phyloP scores from a whole-genome alignment of 2,797 vertebrate genomes.

The Cynopterus sphinx region DNA sequence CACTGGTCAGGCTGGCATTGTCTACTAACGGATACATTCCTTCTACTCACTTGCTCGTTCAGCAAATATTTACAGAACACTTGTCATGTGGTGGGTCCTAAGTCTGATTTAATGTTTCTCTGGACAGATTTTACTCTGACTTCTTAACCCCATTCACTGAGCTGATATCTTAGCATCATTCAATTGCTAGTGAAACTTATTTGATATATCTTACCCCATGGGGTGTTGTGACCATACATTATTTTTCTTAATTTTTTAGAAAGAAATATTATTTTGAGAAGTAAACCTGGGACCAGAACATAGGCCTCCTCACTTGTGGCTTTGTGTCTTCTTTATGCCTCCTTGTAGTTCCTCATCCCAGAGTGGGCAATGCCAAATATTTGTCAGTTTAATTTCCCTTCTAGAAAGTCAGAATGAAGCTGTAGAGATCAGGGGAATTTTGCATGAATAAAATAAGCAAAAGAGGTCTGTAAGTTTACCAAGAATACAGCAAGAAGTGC shows the following conservation, averaged over 20 bases:
- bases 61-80: background rate
- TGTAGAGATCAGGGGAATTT: background rate
- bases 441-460: background rate
- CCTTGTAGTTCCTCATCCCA: background rate
- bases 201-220: background rate
- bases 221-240: background rate
- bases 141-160: background rate
- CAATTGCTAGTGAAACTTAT: background rate
- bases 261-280: background rate
- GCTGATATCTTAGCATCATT: background rate
- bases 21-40: background rate
- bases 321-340: background rate
- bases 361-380: background rate
- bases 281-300: background rate
- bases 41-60: background rate
- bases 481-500: background rate
- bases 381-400: background rate
- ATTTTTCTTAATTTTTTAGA: background rate
- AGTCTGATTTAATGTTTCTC: background rate
- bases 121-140: background rate
- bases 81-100: background rate
- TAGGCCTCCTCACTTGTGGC: background rate
- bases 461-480: background rate
- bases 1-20: background rate
- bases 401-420: background rate